Evolutionary conservation across 2,888 invertebrate genomes (phyloP), one percentile per base, ranked within the genome.

Genomic region (Eilema caniola): DNA sequence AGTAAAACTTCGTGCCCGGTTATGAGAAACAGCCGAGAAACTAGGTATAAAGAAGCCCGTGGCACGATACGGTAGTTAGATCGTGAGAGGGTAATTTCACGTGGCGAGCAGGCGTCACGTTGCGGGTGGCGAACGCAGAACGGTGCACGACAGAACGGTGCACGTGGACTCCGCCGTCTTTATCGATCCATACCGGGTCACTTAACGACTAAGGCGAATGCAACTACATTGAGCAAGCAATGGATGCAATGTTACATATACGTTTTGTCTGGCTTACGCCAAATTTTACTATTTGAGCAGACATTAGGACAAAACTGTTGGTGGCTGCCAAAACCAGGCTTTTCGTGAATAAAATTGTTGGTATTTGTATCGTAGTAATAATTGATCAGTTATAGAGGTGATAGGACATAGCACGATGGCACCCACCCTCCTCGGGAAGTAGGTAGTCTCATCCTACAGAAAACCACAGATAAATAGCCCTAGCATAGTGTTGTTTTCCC

Each of bases 21-120:
- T 62, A 61, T 70, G 24, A 70, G 47, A 61, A 63, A 80, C 69
- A 70, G 67, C 65, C 60, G 56, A 69, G 67, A 74, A 76, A 78
- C 74, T 74, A 77, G 77, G 72, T 69, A 74, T 79, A 83, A 79
- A 75, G 78, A 85, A 85, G 81, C 83, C 80, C 72, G 75, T 79
- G 72, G 74, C 59, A 47, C 60, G 63, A 64, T 63, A 41, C 74
- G 71, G 76, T 75, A 81, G 77, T 76, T 78, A 77, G 79, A 81
- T 85, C 73, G 79, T 76, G 76, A 78, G 77, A 75, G 76, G 65
- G 79, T 80, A 80, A 77, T 79, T 28, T 85, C 86, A 86, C 87
- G 87, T 85, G 84, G 81, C 76, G 66, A 66, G 66, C 59, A 71
- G 41, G 79, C 83, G 86, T 86, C 86, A 86, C 85, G 88, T 84